phyloP scores from a whole-genome alignment of 2,113 vertebrate genomes.

The Tauraco erythrolophus region DNA sequence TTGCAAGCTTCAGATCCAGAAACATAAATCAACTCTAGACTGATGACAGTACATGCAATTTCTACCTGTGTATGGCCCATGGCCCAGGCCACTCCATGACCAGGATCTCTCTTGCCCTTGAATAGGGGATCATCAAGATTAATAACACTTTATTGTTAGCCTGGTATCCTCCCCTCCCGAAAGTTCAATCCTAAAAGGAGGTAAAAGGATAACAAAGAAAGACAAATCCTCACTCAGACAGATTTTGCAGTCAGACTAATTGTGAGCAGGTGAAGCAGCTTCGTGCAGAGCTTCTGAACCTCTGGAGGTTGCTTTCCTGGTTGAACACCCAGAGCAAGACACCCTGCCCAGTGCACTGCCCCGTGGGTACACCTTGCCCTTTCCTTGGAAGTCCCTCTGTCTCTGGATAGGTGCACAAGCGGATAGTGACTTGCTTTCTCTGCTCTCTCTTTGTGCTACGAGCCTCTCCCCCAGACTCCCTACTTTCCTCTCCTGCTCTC shows the following conservation, averaged over 20 bases:
- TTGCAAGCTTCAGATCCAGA: not conserved
- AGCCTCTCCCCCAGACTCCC: not conserved
- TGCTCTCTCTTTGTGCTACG: not conserved
- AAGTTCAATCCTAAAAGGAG: not conserved
- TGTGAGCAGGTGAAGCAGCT: not conserved
- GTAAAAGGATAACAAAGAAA: not conserved
- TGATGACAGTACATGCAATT: not conserved
- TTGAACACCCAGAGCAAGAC: not conserved
- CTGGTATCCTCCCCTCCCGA: not conserved
- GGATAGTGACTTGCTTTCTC: not conserved
- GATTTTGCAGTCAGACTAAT: not conserved
- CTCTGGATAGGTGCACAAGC: not conserved
- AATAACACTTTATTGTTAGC: not conserved
- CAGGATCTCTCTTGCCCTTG: not conserved
- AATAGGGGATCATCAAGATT: not conserved
- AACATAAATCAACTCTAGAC: not conserved
- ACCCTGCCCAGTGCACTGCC: not conserved
- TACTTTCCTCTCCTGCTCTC: not conserved
- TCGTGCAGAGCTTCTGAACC: not conserved
- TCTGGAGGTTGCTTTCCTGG: not conserved
- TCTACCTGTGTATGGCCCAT: not conserved
- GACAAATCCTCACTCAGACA: not conserved
- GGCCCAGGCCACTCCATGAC: too few relatives aligned
- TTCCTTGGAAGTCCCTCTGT: not conserved
- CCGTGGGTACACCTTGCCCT: not conserved